Evolutionary conservation across 2,888 invertebrate genomes (phyloP).

Genomic region (Rotaria sp.): DNA sequence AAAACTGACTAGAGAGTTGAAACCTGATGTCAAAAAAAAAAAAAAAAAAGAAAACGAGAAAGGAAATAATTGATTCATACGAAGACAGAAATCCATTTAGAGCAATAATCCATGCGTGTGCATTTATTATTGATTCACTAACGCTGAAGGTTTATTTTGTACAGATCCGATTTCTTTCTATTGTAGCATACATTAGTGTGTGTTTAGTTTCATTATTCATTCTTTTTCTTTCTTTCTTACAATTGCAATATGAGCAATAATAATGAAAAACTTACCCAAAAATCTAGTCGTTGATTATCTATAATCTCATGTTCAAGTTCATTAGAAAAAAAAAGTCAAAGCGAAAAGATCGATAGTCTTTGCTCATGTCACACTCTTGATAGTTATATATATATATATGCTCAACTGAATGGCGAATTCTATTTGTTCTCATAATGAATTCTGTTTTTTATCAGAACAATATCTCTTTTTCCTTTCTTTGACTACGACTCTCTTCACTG

Average conservation of each 20-base stretch:
- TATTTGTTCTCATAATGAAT: conserved; percentile 16
- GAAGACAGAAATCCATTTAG: not conserved
- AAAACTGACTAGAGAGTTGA: not conserved
- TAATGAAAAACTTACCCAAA: not conserved
- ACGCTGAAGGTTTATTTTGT: not conserved
- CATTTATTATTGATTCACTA: not conserved
- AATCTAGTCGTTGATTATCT: not conserved
- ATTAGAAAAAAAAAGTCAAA: not conserved
- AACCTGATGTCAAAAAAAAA: not conserved
- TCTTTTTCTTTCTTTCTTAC: not conserved
- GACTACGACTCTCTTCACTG: not conserved
- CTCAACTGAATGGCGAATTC: not conserved
- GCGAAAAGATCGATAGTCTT: not conserved
- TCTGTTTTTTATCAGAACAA: not conserved
- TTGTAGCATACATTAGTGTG: not conserved
- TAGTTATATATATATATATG: not conserved
- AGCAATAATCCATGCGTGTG: not conserved
- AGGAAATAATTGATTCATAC: not conserved
- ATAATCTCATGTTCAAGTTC: not conserved
- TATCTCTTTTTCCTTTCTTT: not conserved
- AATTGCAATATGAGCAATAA: not conserved
- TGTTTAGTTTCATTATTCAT: not conserved
- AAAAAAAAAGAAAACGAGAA: too few species aligned
- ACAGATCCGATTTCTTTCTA: not conserved
- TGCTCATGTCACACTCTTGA: not conserved